A percentile compares a stretch with the other conserved stretches of the same genome.
These are phyloP conservation scores for Phortica okadai DNA, from an alignment of 2,888 invertebrate genomes.

Conservation along the genomic window DNA sequence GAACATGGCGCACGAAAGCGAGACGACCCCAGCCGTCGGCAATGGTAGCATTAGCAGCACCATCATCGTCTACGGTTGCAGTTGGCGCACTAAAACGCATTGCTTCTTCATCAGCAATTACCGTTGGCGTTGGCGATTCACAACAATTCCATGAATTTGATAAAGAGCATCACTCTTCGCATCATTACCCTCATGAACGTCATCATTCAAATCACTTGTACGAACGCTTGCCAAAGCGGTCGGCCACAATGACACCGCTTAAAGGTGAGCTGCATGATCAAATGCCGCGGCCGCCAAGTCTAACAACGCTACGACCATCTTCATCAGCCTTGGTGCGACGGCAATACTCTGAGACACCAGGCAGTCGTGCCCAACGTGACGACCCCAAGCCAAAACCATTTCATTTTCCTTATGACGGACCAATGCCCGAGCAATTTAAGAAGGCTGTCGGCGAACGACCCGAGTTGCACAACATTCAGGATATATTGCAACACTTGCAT, in stretches of 20 bases:
- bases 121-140: slow-evolving; percentile 37
- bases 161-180: slow-evolving; percentile 21
- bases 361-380: slow-evolving; percentile 53
- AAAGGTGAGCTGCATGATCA: slow-evolving; percentile 65
- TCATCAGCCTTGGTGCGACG: slow-evolving; percentile 59
- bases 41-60: slow-evolving; percentile 23
- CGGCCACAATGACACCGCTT: slow-evolving; percentile 71
- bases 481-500: slow-evolving; percentile 71
- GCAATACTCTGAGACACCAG: slow-evolving; percentile 63
- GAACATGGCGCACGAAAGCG: slow-evolving; percentile 75
- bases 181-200: slow-evolving; percentile 13
- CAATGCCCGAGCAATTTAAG: slow-evolving; percentile 72
- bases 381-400: slow-evolving; percentile 73
- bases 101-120: slow-evolving; percentile 22
- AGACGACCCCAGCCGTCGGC: slow-evolving; percentile 64
- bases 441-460: slow-evolving; percentile 56
- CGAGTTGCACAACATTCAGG: slow-evolving; percentile 73
- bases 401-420: slow-evolving; percentile 73
- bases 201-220: slow-evolving; percentile 60
- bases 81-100: slow-evolving; percentile 19
- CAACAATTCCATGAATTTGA: slow-evolving; percentile 34
- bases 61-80: background rate
- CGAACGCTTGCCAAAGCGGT: slow-evolving; percentile 69
- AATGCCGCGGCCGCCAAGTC: slow-evolving; percentile 68
- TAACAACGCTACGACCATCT: slow-evolving; percentile 63